A percentile compares a stretch with the other conserved stretches of the same genome.
phyloP scores from a whole-genome alignment of 2,113 vertebrate genomes.

The Gymnocephalus cernua region DNA sequence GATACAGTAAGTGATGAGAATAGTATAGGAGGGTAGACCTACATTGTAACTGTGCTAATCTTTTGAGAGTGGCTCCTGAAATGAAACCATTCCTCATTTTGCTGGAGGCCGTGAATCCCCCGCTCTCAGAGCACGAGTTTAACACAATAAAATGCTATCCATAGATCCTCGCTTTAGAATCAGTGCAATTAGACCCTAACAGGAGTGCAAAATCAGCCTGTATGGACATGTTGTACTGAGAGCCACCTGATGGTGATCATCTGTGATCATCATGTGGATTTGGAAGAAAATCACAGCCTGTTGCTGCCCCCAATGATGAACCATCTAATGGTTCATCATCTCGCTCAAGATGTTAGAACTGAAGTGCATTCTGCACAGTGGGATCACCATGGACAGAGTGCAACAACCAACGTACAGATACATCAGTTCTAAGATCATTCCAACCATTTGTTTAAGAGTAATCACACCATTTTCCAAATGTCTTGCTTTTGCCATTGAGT shows the following conservation, averaged over 20 bases:
- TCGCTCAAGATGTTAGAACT: neutral
- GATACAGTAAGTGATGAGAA: conserved; percentile 28
- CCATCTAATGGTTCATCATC: neutral
- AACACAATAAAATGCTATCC: neutral
- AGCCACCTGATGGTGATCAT: neutral
- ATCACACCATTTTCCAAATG: too few species aligned
- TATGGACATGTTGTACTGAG: neutral
- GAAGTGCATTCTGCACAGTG: neutral
- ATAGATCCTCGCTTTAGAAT: neutral
- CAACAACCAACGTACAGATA: neutral
- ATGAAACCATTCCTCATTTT: conserved; percentile 24
- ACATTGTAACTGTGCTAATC: conserved; percentile 24
- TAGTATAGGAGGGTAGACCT: conserved; percentile 19
- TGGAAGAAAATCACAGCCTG: neutral
- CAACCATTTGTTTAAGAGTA: neutral
- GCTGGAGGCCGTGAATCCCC: neutral
- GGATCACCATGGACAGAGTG: neutral
- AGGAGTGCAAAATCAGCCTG: neutral
- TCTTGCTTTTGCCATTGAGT: neutral
- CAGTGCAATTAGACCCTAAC: neutral
- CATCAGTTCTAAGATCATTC: neutral
- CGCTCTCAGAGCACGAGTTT: neutral
- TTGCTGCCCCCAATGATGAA: conserved; percentile 53
- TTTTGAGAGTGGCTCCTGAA: conserved; percentile 14
- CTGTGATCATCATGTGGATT: conserved; percentile 1